These are phyloP conservation scores for Onychomys leucogaster DNA, from an alignment of 2,797 vertebrate species.

Conservation along the genomic window DNA sequence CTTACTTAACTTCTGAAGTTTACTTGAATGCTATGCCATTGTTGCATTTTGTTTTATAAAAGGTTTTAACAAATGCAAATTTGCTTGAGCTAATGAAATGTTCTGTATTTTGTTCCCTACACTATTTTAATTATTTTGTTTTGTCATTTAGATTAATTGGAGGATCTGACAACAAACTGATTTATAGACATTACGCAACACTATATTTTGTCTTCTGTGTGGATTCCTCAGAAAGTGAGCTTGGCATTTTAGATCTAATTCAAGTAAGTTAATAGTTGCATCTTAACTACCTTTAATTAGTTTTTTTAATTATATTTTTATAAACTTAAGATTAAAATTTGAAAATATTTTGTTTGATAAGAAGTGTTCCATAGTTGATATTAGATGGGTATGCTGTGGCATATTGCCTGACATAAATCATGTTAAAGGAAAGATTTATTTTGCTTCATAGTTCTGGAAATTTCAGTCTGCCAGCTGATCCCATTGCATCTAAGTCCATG, in stretches of 20 bases:
- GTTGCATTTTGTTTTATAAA: slow-evolving; percentile 60
- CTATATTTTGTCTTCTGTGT: not conserved
- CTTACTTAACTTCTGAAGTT: slow-evolving; percentile 51
- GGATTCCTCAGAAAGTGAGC: not conserved
- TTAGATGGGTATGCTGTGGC: not conserved
- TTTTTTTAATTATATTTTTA: slow-evolving; percentile 57
- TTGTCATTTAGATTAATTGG: slow-evolving; percentile 82
- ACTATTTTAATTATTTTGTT: slow-evolving; percentile 76
- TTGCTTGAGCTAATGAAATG: slow-evolving; percentile 65
- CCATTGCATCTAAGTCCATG: not conserved
- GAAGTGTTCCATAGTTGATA: slow-evolving; percentile 47
- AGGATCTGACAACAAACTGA: not conserved
- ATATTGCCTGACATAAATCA: not conserved
- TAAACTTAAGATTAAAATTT: slow-evolving; percentile 58
- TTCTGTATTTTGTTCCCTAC: slow-evolving; percentile 60
- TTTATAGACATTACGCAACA: not conserved
- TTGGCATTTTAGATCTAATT: slow-evolving; percentile 48
- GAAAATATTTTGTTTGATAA: slow-evolving; percentile 57
- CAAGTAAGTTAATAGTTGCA: slow-evolving; percentile 91
- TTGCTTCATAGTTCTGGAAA: not conserved
- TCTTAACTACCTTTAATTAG: not conserved
- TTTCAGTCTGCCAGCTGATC: not conserved
- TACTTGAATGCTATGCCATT: slow-evolving; percentile 36
- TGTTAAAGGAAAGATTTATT: not conserved
- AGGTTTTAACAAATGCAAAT: slow-evolving; percentile 40